Evolutionary conservation across 92 coral and sea anemone genomes (phyloP).

Genomic region (Porites evermanni): DNA sequence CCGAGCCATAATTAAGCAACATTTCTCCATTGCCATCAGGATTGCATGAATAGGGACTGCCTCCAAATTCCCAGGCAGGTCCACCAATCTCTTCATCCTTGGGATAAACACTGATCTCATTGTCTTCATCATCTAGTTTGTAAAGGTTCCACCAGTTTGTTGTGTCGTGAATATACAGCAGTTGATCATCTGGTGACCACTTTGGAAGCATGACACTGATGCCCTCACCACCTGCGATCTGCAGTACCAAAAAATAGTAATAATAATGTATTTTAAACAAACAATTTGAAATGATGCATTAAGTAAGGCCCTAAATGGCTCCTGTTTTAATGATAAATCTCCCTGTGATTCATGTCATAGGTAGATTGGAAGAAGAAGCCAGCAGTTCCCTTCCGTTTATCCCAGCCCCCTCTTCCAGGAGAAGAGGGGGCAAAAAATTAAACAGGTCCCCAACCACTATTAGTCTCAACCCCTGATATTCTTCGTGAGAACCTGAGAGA

Average conservation of each 20-base stretch:
- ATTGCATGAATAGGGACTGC: constrained; percentile 77
- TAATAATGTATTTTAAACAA: neutral
- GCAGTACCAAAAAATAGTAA: neutral
- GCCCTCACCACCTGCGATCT: constrained; percentile 81
- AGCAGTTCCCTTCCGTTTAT: too few species aligned
- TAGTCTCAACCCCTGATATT: too few species aligned
- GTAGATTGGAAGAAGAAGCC: too few species aligned
- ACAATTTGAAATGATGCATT: too few species aligned
- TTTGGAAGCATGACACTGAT: constrained; percentile 85
- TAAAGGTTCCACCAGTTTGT: constrained; percentile 99
- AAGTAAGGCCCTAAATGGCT: too few species aligned
- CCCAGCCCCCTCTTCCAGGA: too few species aligned
- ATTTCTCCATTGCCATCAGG: constrained; percentile 74
- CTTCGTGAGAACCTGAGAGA: too few species aligned
- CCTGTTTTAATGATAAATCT: too few species aligned
- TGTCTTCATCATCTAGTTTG: constrained; percentile 68
- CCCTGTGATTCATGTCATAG: too few species aligned
- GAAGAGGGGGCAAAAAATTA: too few species aligned
- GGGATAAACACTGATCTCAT: constrained; percentile 83
- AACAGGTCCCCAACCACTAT: too few species aligned
- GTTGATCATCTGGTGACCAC: constrained; percentile 86
- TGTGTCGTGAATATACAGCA: constrained; percentile 85
- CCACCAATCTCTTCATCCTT: constrained; percentile 76
- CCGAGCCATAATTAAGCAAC: constrained; percentile 77
- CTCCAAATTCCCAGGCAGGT: constrained; percentile 90